phyloP scores from a whole-genome alignment of 2,113 vertebrate species.

The Rafetus swinhoei region DNA sequence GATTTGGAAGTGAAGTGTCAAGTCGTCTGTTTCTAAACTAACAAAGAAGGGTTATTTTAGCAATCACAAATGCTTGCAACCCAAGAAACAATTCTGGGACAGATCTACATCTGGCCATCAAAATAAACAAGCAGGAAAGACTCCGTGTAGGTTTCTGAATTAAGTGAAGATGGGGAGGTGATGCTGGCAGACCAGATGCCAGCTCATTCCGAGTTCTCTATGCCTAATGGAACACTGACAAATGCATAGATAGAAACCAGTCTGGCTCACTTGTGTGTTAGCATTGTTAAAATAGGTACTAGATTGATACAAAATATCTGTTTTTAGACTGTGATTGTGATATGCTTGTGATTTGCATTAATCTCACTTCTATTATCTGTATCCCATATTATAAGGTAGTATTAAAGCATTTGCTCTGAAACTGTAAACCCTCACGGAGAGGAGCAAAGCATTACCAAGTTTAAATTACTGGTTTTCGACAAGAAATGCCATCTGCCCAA shows the following conservation, averaged over 20 bases:
- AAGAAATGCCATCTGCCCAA: neutral
- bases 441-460: neutral
- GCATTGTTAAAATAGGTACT: neutral
- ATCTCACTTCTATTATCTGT: neutral
- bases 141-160: constrained; percentile 11
- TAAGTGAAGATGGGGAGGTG: neutral
- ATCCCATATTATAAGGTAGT: neutral
- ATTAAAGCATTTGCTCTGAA: neutral
- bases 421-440: neutral
- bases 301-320: neutral
- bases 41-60: neutral
- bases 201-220: neutral
- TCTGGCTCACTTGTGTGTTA: too few relatives aligned
- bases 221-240: neutral
- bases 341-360: neutral
- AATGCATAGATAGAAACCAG: neutral
- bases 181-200: too few relatives aligned
- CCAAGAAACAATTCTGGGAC: constrained; percentile 1
- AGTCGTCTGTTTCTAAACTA: neutral
- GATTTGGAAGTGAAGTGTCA: constrained; percentile 18
- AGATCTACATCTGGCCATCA: constrained; percentile 29
- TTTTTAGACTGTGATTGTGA: neutral
- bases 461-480: neutral
- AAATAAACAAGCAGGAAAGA: constrained; percentile 9
- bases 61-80: constrained; percentile 12